Evolutionary conservation across 2,113 vertebrate species (phyloP), one percentile per base, ranked within the genome.

Genomic region (Takifugu bimaculatus): DNA sequence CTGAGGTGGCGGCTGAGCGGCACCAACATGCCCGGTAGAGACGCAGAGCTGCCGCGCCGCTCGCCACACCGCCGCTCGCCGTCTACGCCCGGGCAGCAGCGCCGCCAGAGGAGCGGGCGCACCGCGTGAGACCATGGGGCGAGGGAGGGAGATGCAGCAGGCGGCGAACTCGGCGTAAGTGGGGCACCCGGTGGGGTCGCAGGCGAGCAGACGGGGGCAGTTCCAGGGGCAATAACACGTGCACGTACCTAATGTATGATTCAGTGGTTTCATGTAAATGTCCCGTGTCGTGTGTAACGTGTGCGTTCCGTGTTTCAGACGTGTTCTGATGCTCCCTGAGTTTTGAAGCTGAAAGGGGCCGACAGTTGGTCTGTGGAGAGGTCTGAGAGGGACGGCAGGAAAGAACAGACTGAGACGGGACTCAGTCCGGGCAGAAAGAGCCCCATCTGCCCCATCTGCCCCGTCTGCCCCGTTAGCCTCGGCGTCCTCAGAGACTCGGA

Each of bases 81-180:
- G 53, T 65, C 68, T 76, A 70, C 65, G 55, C 54, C 60, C 20
- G 67, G 48, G 53, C 56, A 64, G 66, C 58, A 72, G 63, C 55
- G 28, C 54, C 59, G 26, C 72, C 68, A 65, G 75, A 67, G 69
- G 70, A 82, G 62, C 35, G 39, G 77, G 63, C 60, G 67, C 78
- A 74, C 65, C 72, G 81, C 80, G 76, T 85, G 79, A 90, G 77
- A 76, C 70, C 63, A 68, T 63, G 13, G 77, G 77, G 85, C 61
- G 25, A 35, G 54, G 57, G 59, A 74, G 59, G 60, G 79, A 88
- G 63, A 91, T 92, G 90, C 90, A 92, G 87, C 90, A 89, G 65
- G 89, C 82, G 82, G 86, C 81, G 45, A 90, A 90, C 78, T 85
- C 74, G 4, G 84, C 68, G 88, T 91, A 90, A 92, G 91, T 91